Evolutionary conservation across 2,797 vertebrate genomes (phyloP), one percentile per base, ranked within the genome.

Genomic region (Bucorvus abyssinicus): DNA sequence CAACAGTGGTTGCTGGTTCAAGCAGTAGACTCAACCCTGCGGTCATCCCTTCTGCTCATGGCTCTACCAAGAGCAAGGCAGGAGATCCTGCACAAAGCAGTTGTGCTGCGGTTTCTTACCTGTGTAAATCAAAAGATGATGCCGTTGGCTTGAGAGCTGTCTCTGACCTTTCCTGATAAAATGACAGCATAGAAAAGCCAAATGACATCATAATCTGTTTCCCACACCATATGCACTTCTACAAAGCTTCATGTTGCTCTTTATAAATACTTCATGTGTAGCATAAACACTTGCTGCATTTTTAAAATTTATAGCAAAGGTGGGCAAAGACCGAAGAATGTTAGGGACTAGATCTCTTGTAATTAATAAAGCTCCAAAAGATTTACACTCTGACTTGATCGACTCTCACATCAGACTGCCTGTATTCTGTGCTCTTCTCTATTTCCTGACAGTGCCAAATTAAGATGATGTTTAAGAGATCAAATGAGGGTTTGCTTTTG

Each of bases 1-100:
- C 34, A 29, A 4, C 15, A 0, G 0, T 57, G 36, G n/a, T 17
- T 69, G 18, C 21, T 18, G 6, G 2, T 49, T 80, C 34, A 74
- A 80, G 22, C 36, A 21, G 27, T 17, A 56, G 40, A 59, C 13
- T 53, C 34, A 42, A 14, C 9, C 21, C 19, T 67, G 17, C 2
- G 9, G 1, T 49, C 56, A 47, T 32, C 38, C 11, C 2, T 23
- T 36, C n/a, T 32, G 15, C 8, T 40, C 4, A 0, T 52, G 30
- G 47, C 47, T 64, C 36, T 68, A 16, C 38, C 27, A 36, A 65
- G 61, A 45, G 9, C 38, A 13, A 61, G 26, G 36, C 42, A 73
- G 19, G 40, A 74, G 36, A 50, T 40, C 38, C 55, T 78, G 45
- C 49, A 34, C 38, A n/a, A 59, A 76, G 22, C 14, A 45, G 0